These are phyloP conservation scores for Macropus fuliginosus DNA, from an alignment of 2,797 vertebrate genomes.

Conservation along the genomic window DNA sequence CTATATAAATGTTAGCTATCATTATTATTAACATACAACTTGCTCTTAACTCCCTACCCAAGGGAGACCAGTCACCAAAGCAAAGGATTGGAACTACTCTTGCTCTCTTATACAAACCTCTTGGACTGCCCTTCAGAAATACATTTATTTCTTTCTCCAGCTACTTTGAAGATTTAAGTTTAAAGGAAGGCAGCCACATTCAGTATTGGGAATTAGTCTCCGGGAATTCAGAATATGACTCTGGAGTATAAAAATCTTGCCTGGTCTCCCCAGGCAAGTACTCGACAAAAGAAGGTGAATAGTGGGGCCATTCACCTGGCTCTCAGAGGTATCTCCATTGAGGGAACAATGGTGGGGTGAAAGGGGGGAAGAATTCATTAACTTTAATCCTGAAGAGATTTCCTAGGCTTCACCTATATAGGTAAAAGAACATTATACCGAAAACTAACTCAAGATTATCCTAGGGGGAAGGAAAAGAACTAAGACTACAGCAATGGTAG, in stretches of 20 bases:
- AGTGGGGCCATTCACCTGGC: not conserved
- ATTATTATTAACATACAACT: not conserved
- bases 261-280: not conserved
- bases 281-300: not conserved
- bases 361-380: not conserved
- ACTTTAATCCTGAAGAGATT: not conserved
- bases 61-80: not conserved
- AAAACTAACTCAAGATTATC: not conserved
- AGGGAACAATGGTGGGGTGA: not conserved
- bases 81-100: not conserved
- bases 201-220: not conserved
- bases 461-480: not conserved
- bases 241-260: not conserved
- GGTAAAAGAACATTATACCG: not conserved
- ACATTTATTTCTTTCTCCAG: not conserved
- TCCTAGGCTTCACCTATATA: not conserved
- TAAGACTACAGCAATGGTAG: not conserved
- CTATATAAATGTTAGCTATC: not conserved
- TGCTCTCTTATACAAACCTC: not conserved
- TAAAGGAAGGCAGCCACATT: not conserved
- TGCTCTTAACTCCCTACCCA: not conserved
- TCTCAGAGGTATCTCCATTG: not conserved
- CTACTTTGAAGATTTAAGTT: not conserved
- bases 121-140: not conserved
- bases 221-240: not conserved